Percentiles rank a stretch among this genome's conserved stretches.
phyloP scores from a whole-genome alignment of 2,113 vertebrate species.

The Halichoerus grypus region DNA sequence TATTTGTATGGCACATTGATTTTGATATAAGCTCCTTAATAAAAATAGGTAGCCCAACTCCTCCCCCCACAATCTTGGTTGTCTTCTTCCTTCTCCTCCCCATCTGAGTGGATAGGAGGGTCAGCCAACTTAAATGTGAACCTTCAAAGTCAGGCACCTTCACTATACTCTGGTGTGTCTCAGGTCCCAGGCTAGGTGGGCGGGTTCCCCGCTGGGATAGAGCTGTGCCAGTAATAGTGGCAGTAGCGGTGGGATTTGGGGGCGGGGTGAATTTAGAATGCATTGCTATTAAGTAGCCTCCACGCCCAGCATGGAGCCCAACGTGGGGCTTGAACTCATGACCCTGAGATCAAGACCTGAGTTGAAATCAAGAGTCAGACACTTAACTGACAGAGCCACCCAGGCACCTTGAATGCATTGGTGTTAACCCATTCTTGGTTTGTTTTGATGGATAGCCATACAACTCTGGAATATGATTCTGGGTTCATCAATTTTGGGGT shows the following conservation, averaged over 20 bases:
- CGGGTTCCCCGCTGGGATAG: not conserved
- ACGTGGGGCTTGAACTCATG: too few species aligned
- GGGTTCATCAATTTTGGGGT: not conserved
- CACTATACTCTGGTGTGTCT: not conserved
- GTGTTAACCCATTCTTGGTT: not conserved
- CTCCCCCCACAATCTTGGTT: not conserved
- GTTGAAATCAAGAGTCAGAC: too few species aligned
- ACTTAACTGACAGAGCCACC: too few species aligned
- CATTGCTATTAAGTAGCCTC: not conserved
- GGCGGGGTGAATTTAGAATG: not conserved
- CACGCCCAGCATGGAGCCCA: too few species aligned
- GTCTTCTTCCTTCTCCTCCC: not conserved
- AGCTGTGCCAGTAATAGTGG: not conserved
- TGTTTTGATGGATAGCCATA: not conserved
- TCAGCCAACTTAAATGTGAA: not conserved
- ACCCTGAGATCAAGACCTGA: too few species aligned
- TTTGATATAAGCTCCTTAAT: not conserved
- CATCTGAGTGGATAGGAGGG: not conserved
- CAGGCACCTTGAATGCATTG: not conserved
- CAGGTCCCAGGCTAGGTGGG: not conserved
- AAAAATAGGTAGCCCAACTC: not conserved
- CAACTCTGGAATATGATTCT: not conserved
- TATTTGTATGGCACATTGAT: not conserved
- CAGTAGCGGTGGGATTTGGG: rapidly evolving
- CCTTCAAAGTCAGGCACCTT: not conserved